phyloP scores from a whole-genome alignment of 2,797 vertebrate genomes.

The Nannoperca obscura region DNA sequence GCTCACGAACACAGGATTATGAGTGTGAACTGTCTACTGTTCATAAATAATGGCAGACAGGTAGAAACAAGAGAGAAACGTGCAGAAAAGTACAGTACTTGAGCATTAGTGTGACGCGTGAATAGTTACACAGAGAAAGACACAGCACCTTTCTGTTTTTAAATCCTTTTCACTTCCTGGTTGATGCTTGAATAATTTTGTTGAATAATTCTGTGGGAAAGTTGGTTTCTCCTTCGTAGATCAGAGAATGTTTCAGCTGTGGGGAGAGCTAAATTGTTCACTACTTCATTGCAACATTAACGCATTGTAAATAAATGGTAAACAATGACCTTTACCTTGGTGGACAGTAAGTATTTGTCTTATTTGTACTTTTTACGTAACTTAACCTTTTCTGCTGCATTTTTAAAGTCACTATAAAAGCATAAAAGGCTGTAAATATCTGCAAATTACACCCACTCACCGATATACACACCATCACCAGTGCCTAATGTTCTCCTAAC shows the following conservation, averaged over 20 bases:
- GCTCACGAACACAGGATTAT: no score
- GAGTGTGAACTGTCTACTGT: no score
- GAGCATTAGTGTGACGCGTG: no score
- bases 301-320: not conserved
- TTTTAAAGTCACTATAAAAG: constrained; percentile 11
- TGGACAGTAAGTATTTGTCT: not conserved
- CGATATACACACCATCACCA: constrained; percentile 17
- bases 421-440: constrained; percentile 4
- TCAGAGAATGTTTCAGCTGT: not conserved
- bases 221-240: not conserved
- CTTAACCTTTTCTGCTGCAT: not conserved
- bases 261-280: not conserved
- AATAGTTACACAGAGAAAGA: not conserved
- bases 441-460: constrained; percentile 11
- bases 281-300: not conserved
- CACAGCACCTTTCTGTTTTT: not conserved
- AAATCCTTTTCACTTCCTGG: not conserved
- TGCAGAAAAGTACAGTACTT: no score
- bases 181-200: not conserved
- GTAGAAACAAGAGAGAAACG: not conserved
- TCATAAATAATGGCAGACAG: not conserved
- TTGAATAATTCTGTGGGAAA: not conserved
- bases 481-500: constrained; percentile 63
- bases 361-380: not conserved
- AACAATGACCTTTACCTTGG: no score